Base-by-base conservation (phyloP, 2,113 vertebrate species). In the Colius striatus region DNA sequence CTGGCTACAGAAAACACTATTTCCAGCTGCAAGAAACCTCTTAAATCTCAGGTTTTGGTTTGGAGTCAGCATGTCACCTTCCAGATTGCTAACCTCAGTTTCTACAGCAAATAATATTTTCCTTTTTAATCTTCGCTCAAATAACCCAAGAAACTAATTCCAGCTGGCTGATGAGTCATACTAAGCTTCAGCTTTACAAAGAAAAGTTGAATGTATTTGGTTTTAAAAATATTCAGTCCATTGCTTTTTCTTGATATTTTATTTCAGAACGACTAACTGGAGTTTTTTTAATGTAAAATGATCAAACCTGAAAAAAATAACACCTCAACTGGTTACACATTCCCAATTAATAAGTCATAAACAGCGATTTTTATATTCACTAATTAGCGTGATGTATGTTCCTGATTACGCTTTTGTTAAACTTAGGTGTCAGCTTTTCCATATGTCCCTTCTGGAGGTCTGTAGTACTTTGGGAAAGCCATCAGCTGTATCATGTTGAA, bases 401-500 rank as follows among this genome's bases (percentile, higher is more conserved):
- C 86, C 95, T 97, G 95, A 96, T 96, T 75, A 93, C 97, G 77
- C 71, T 94, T 86, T 79, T 94, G 88, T 84, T 89, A 94, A 95
- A 57, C 70, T 99, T 98, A 99, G 76, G 99, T 99, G 98, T 99
- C 98, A 95, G 98, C 98, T 98, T 99, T 99, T 95, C 99, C 99
- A 30, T 99, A 99, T 73, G 99, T 99, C 79, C 99, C 99, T 89
- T 99, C 99, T 29, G 99, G 99, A 91, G 99, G 99, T 95, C 99
- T 97, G 98, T 99, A 99, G 98, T 97, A 98, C 98, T 99, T 99
- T 94, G 99, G 99, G 97, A 99, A 99, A 95, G 98, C 99, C 98
- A 99, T 99, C 98, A 99, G 99, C 97, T 99, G 99, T 95, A 99
- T 98, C 97, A 99, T 98, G 98, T 99, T 99, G 99, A 99, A 99